Base-by-base conservation (phyloP, 2,113 vertebrate genomes). In the Ophthalmolycus amberensis region DNA sequence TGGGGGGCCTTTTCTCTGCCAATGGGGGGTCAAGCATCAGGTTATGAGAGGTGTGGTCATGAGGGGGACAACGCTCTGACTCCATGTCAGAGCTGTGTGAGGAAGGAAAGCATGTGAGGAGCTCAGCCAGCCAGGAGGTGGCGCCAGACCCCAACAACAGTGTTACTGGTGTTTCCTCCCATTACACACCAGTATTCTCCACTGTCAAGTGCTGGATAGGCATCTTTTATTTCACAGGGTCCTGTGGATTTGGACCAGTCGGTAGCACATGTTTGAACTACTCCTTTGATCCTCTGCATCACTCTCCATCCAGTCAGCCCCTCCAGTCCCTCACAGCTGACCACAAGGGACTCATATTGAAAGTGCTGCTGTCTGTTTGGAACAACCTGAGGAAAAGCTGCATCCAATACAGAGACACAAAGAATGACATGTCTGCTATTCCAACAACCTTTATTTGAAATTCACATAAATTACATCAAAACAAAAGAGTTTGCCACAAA, bases 161-260 rank as follows among this genome's bases (percentile, higher is more conserved):
- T 3, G 40, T 9, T 22, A 40, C 38, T 80, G 8, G 1, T 37
- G 38, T 38, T 20, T 11, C 0, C n/a, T 54, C 5, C n/a, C 0
- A 5, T 10, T 7, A 44, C 44, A 54, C 77, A 79, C 68, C 77
- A 79, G 46, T 71, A 79, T 16, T 42, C 37, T 22, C 68, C 77
- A 16, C 11, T 71, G 68, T 77, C 71, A 6, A 0, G 0, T 14
- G 7, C 3, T 63, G 11, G 1, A 6, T 10, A 10, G 27, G 16
- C 4, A 32, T 1, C 1, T 8, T 9, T 38, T 9, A 46, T 46
- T 7, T 2, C 0, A 9, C 54, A 73, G 1, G 25, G 9, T 44
- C 56, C 71, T 29, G 54, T 44, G 5, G 71, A 44, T 32, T 10
- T 29, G 9, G 18, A 58, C 54, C 54, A 59, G 54, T 0, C 18